Conservation (phyloP, 2,113 vertebrate genomes). For the Chlorodrepanis virens region DNA sequence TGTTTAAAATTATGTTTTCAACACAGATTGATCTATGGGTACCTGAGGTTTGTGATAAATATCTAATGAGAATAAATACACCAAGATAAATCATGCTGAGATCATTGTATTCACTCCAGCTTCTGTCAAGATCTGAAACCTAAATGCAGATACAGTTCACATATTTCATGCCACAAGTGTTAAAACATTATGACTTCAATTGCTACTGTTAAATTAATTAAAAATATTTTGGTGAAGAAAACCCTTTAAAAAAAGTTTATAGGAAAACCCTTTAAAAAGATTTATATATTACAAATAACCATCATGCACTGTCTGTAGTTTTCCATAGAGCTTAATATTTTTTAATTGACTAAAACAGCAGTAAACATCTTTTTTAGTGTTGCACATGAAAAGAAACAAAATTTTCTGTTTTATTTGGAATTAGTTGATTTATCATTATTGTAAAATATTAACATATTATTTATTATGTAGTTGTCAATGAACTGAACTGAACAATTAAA, state of each 20-base stretch:
- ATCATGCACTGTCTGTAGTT: neutral
- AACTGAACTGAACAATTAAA: neutral
- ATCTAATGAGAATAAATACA: neutral
- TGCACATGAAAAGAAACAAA: neutral
- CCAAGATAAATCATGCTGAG: neutral
- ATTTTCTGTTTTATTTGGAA: neutral
- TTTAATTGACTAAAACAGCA: neutral
- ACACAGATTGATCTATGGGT: neutral
- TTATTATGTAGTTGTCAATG: neutral
- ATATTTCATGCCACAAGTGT: neutral
- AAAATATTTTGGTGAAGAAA: neutral
- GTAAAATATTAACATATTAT: neutral
- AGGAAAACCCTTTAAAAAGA: neutral
- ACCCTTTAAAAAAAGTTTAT: neutral
- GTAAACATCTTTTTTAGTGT: neutral
- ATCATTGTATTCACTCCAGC: neutral
- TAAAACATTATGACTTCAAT: neutral
- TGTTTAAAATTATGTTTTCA: neutral
- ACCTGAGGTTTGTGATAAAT: neutral
- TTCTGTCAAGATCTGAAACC: neutral
- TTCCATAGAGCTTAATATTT: neutral
- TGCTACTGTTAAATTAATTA: neutral
- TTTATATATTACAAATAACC: neutral
- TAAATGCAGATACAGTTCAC: neutral
- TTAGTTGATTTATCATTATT: neutral